Evolutionary conservation across 2,113 vertebrate species (phyloP).

Genomic region (Heterotis niloticus): DNA sequence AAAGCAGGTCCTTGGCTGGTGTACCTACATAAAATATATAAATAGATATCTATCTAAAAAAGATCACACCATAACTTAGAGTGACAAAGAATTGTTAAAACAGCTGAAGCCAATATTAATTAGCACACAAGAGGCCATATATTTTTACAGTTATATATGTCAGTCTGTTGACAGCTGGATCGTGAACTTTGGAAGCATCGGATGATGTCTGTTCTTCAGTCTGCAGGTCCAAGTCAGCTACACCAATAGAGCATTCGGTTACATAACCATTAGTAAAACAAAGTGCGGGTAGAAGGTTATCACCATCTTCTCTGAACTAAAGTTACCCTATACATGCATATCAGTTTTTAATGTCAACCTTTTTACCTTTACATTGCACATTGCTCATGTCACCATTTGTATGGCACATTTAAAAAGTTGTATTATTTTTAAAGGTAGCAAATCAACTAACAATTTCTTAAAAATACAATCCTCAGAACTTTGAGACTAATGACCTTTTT

Average conservation of each 20-base stretch:
- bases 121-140: neutral
- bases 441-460: no score
- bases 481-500: no score
- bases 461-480: no score
- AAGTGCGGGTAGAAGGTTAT: neutral
- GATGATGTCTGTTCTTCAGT: neutral
- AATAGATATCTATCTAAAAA: no score
- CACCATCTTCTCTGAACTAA: neutral
- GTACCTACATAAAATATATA: no score
- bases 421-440: no score
- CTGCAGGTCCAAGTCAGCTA: neutral
- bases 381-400: neutral
- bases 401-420: no score
- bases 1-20: no score
- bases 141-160: constrained; percentile 8
- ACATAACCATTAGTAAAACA: neutral
- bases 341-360: no score
- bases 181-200: constrained; percentile 13
- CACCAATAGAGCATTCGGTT: neutral
- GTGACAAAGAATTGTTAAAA: neutral
- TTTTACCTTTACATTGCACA: neutral
- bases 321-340: no score
- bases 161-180: neutral
- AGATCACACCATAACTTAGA: no score
- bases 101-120: neutral